Conservation (phyloP, 2,113 vertebrate species). For the Damaliscus lunatus region DNA sequence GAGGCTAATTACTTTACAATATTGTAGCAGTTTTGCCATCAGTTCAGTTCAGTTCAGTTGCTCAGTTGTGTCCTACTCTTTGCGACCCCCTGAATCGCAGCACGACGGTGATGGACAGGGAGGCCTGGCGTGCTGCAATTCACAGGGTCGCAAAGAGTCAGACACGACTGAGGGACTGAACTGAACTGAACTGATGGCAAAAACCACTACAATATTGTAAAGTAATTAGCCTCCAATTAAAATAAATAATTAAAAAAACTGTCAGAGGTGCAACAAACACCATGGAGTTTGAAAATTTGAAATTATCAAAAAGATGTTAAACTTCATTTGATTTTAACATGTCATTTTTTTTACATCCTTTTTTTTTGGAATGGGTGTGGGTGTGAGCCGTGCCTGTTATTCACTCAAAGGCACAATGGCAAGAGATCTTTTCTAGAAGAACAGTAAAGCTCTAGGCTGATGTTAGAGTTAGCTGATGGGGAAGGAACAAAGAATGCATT, state of each 20-base stretch:
- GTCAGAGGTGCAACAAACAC: constrained; percentile 62
- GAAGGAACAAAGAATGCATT: constrained; percentile 41
- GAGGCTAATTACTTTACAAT: too few species aligned
- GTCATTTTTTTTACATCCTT: constrained; percentile 63
- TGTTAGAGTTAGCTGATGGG: constrained; percentile 62
- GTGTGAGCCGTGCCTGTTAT: constrained; percentile 52
- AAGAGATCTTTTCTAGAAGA: constrained; percentile 60
- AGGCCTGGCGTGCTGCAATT: too few species aligned
- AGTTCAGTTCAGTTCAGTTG: too few species aligned
- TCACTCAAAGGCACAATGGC: constrained; percentile 61
- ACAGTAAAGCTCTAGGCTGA: background rate
- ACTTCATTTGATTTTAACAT: constrained; percentile 69
- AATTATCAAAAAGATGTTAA: constrained; percentile 71
- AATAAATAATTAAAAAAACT: background rate
- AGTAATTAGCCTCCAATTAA: background rate
- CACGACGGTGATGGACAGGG: too few species aligned
- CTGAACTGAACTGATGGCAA: too few species aligned
- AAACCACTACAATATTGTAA: background rate
- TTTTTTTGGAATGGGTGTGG: background rate
- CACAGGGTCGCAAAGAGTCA: too few species aligned
- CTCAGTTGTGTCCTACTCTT: too few species aligned
- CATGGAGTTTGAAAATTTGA: constrained; percentile 62
- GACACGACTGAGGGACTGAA: too few species aligned
- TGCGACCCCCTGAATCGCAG: too few species aligned
- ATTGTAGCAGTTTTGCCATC: too few species aligned